These are phyloP conservation scores for Lepus timidus DNA, from an alignment of 2,113 vertebrate species.

Conservation along the genomic window DNA sequence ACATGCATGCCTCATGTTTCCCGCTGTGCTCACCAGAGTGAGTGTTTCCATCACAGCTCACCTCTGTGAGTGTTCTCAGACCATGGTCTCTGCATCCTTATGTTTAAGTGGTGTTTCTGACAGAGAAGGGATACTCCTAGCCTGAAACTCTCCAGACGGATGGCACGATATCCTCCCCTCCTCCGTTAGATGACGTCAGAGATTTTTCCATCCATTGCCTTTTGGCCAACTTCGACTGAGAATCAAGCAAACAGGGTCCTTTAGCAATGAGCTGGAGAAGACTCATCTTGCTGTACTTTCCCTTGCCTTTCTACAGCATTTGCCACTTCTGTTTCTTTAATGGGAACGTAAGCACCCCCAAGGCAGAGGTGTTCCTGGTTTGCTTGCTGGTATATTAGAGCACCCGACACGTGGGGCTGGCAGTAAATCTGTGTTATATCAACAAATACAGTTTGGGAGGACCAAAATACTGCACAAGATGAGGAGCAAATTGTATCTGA, in stretches of 20 bases:
- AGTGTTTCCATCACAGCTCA: too few relatives aligned
- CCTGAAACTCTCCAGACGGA: neutral
- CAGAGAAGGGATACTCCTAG: neutral
- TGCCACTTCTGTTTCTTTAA: neutral
- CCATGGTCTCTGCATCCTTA: neutral
- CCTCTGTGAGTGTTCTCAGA: too few relatives aligned
- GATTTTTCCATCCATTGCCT: neutral
- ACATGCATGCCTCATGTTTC: neutral
- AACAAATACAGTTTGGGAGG: neutral
- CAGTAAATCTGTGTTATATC: neutral
- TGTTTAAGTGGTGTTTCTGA: neutral
- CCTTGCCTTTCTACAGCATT: neutral
- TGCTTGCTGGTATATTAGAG: neutral
- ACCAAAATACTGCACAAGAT: neutral
- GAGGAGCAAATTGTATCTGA: neutral
- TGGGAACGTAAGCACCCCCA: neutral
- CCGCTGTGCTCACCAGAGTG: neutral
- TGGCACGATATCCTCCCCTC: neutral
- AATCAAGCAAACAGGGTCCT: neutral
- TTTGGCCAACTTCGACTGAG: neutral
- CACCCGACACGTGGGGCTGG: neutral
- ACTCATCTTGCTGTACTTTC: neutral
- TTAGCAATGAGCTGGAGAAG: accelerated
- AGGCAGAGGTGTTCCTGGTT: neutral
- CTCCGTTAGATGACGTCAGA: neutral